A percentile compares a stretch with the other conserved stretches of the same genome.
phyloP scores from a whole-genome alignment of 1,140 invertebrate genomes.

The Theocolax elegans region DNA sequence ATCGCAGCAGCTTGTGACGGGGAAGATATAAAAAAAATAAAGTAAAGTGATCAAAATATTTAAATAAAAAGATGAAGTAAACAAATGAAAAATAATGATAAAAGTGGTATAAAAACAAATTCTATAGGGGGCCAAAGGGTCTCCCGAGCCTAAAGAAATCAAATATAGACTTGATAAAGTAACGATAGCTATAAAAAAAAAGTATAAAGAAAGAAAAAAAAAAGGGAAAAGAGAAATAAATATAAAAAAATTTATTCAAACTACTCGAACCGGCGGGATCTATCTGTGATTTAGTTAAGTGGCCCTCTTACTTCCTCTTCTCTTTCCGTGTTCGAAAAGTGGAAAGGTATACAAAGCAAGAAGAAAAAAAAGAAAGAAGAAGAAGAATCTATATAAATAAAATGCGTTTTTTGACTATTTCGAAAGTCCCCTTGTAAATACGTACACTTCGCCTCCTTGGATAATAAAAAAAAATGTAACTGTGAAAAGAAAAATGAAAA shows the following conservation, averaged over 20 bases:
- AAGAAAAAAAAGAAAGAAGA: constrained; percentile 37
- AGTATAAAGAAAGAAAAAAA: constrained; percentile 14
- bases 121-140: constrained; percentile 53
- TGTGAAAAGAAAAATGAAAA: background rate
- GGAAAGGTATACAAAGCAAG: constrained; percentile 19
- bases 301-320: constrained; percentile 46
- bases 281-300: constrained; percentile 63
- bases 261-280: constrained; percentile 57
- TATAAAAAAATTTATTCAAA: constrained; percentile 20
- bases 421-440: constrained; percentile 48
- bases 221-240: background rate
- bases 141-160: constrained; percentile 65
- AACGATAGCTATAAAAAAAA: constrained; percentile 58
- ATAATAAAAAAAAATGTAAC: background rate
- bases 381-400: constrained; percentile 17
- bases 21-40: too few relatives aligned
- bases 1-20: constrained; percentile 23
- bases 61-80: constrained; percentile 18
- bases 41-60: constrained; percentile 34
- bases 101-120: constrained; percentile 52
- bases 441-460: constrained; percentile 38
- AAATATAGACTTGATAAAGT: constrained; percentile 64
- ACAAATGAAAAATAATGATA: constrained; percentile 15
- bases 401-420: constrained; percentile 10
- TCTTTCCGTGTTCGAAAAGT: constrained; percentile 30